phyloP scores from a whole-genome alignment of 2,888 invertebrate species.

The Caenorhabditis doughertyi region DNA sequence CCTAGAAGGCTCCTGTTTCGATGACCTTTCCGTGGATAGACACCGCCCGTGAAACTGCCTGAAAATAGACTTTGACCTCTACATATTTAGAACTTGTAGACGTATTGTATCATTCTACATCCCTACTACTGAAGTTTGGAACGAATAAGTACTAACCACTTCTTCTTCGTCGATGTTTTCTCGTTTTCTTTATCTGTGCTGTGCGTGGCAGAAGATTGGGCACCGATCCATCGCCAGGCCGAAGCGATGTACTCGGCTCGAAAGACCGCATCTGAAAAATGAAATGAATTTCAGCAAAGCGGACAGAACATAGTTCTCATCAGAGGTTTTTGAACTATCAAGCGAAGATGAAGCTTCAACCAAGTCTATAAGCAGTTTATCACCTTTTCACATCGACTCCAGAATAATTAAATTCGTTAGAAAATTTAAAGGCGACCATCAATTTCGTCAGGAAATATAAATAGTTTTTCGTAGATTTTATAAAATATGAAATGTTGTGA shows the following conservation, averaged over 20 bases:
- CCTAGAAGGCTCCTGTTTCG: slow-evolving; percentile 67
- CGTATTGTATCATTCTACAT: too few relatives aligned
- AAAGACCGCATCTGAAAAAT: slow-evolving; percentile 63
- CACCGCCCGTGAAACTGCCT: slow-evolving; percentile 71
- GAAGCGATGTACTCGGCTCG: slow-evolving; percentile 47
- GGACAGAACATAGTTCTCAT: not conserved
- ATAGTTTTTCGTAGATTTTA: slow-evolving; percentile 2
- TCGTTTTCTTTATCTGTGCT: slow-evolving; percentile 48
- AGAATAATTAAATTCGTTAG: not conserved
- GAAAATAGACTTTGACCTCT: too few relatives aligned
- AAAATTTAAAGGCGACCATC: slow-evolving; percentile 34
- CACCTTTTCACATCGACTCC: slow-evolving; percentile 36
- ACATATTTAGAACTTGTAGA: too few relatives aligned
- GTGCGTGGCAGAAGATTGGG: slow-evolving; percentile 43
- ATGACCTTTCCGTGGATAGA: slow-evolving; percentile 67
- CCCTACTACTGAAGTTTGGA: not conserved
- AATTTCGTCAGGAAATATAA: slow-evolving; percentile 10
- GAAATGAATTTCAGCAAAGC: not conserved
- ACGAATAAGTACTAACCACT: slow-evolving; percentile 27
- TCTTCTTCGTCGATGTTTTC: slow-evolving; percentile 57
- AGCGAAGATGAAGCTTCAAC: not conserved
- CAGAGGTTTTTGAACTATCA: too few relatives aligned
- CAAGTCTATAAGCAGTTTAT: not conserved
- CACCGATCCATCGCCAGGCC: slow-evolving; percentile 2
- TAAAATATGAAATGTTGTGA: slow-evolving; percentile 2